Percentiles rank a stretch among this genome's conserved stretches.
Conservation (phyloP, 2,797 vertebrate species). For the Silurus aristotelis region DNA sequence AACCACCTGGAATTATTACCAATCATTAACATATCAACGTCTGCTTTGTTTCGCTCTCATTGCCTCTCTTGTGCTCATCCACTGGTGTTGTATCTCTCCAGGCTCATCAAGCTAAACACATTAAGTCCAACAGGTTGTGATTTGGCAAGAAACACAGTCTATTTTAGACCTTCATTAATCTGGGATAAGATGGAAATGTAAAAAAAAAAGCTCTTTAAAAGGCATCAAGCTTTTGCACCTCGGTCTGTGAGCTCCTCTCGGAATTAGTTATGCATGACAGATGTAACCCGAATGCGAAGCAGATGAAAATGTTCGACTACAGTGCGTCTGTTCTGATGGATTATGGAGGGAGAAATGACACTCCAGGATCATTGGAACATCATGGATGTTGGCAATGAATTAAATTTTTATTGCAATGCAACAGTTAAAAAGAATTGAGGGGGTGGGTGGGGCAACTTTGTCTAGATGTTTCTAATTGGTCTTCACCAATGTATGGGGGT, state of each 20-base stretch:
- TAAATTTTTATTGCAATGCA: constrained; percentile 7
- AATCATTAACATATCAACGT: constrained; percentile 11
- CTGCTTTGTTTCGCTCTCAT: constrained; percentile 15
- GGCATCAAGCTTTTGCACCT: constrained; percentile 10
- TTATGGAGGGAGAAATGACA: constrained; percentile 24
- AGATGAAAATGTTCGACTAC: constrained; percentile 39
- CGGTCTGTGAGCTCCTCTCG: constrained; percentile 26
- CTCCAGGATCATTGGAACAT: constrained; percentile 17
- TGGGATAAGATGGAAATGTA: constrained; percentile 32
- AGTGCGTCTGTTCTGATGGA: constrained; percentile 28
- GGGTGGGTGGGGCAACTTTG: background rate
- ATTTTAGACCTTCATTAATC: constrained; percentile 54
- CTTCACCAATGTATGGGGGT: constrained; percentile 4
- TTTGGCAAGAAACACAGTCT: constrained; percentile 44
- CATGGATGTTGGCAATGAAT: constrained; percentile 17
- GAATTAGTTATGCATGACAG: constrained; percentile 47
- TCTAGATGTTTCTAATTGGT: constrained; percentile 28
- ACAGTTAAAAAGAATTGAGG: background rate
- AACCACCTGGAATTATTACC: constrained; percentile 16
- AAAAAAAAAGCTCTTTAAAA: constrained; percentile 24
- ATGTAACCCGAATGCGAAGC: constrained; percentile 35
- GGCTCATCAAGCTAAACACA: constrained; percentile 48
- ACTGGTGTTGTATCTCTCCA: constrained; percentile 13
- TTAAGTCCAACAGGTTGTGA: constrained; percentile 44
- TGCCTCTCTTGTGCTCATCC: constrained; percentile 17